A percentile compares a stretch with the other conserved stretches of the same genome.
These are phyloP conservation scores for Odontothrips loti DNA, from an alignment of 2,888 invertebrate species.

Conservation along the genomic window DNA sequence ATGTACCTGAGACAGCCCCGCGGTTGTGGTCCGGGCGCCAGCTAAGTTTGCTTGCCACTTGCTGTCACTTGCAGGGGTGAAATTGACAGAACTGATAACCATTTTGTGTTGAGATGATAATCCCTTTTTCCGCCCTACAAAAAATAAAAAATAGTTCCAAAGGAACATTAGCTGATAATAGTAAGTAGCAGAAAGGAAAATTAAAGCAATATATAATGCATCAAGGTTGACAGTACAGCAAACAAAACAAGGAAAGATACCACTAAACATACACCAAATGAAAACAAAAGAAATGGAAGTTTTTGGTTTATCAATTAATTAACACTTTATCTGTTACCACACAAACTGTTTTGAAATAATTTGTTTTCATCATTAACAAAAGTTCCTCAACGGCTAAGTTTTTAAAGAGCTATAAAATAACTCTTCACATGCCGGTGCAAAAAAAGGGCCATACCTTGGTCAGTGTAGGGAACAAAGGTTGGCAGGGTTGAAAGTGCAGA, in stretches of 20 bases:
- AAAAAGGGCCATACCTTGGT: background rate
- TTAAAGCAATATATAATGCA: background rate
- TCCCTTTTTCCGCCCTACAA: background rate
- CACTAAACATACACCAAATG: background rate
- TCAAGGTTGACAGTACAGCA: too few relatives aligned
- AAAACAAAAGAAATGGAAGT: background rate
- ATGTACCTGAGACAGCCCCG: background rate
- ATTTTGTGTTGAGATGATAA: background rate
- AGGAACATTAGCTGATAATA: background rate
- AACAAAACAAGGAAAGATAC: too few relatives aligned
- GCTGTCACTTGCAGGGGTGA: background rate
- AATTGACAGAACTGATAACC: conserved; percentile 12
- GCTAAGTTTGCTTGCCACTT: background rate
- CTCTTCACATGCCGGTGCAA: too few relatives aligned
- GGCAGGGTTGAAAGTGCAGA: background rate
- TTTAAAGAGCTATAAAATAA: too few relatives aligned
- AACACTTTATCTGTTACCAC: too few relatives aligned
- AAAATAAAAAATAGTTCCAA: background rate
- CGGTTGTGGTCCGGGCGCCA: background rate
- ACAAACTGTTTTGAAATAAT: too few relatives aligned
- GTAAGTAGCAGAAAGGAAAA: background rate
- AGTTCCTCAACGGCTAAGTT: too few relatives aligned
- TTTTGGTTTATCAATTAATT: background rate
- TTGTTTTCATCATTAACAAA: too few relatives aligned
- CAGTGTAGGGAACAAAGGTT: background rate